Evolutionary conservation across 2,888 invertebrate species (phyloP), one percentile per base, ranked within the genome.

Genomic region (Atethmia centrago): DNA sequence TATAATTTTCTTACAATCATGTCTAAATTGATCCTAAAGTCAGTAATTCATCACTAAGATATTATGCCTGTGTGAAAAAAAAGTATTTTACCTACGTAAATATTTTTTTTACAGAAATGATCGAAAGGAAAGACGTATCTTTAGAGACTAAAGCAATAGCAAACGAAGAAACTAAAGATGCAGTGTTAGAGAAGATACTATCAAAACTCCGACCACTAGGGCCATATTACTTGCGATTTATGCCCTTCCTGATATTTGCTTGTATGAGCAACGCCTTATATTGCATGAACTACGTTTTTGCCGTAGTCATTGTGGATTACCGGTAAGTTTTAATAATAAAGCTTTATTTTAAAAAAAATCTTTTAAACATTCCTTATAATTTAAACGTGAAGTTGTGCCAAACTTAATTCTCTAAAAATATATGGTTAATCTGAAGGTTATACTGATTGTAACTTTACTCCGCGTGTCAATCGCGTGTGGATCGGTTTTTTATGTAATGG

Each of bases 71-170:
- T 1, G 40, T 40, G 40, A 40, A 40, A 40, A 40, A 40, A 42
- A 36, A 36, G n/a, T n/a, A n/a, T n/a, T n/a, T n/a, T n/a, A n/a
- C n/a, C n/a, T n/a, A n/a, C n/a, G n/a, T n/a, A n/a, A n/a, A n/a
- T n/a, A 31, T 28, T 9, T 59, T 3, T 51, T 19, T 31, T 62
- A 45, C 72, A 75, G 82, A 76, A 42, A 72, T 75, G 79, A 45
- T 64, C 9, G 76, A 76, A 71, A 58, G 10, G 0, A 69, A 62
- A 53, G 36, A 67, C 59, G 5, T n/a, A 25, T 66, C 49, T n/a
- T 1, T 92, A 94, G 89, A 62, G 93, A 96, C 40, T 14, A 49
- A 45, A 55, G 19, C 59, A 16, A 31, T 66, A 10, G 14, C 14
- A 42, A 74, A 21, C 16, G 59, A 68, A 25, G 64, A 59, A 63